Conservation (phyloP, 2,113 vertebrate genomes). For the Pelecanus crispus region DNA sequence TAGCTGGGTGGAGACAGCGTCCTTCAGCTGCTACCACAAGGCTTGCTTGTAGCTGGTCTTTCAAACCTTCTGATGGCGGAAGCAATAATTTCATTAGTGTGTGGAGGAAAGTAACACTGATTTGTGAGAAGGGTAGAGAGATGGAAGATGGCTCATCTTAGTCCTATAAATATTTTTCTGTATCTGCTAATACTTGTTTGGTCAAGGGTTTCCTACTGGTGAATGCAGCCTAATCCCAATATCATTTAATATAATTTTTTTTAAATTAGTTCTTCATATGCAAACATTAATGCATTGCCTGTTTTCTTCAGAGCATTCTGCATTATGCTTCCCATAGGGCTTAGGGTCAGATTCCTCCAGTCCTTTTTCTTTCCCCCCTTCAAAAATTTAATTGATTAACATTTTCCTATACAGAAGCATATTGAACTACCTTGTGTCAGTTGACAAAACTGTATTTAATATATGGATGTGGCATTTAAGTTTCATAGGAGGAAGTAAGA, state of each 20-base stretch:
- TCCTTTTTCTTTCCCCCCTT: neutral
- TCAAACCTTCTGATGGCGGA: neutral
- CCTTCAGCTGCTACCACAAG: neutral
- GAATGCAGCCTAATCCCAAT: neutral
- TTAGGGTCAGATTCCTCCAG: neutral
- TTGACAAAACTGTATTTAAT: neutral
- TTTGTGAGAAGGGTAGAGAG: neutral
- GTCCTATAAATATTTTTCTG: neutral
- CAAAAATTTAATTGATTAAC: neutral
- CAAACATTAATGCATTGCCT: neutral
- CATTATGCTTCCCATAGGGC: neutral
- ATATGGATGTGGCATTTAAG: neutral
- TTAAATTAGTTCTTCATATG: neutral
- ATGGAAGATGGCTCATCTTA: neutral
- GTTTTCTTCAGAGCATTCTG: neutral
- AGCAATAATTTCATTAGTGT: neutral
- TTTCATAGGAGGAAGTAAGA: neutral
- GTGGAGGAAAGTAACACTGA: fast-evolving
- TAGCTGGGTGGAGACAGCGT: fast-evolving
- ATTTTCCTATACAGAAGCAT: neutral
- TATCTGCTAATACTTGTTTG: neutral
- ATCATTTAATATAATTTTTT: neutral
- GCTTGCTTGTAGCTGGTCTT: neutral
- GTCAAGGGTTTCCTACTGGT: neutral
- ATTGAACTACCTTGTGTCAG: neutral